Evolutionary conservation across 2,797 vertebrate genomes (phyloP).

Genomic region (Nasua narica): DNA sequence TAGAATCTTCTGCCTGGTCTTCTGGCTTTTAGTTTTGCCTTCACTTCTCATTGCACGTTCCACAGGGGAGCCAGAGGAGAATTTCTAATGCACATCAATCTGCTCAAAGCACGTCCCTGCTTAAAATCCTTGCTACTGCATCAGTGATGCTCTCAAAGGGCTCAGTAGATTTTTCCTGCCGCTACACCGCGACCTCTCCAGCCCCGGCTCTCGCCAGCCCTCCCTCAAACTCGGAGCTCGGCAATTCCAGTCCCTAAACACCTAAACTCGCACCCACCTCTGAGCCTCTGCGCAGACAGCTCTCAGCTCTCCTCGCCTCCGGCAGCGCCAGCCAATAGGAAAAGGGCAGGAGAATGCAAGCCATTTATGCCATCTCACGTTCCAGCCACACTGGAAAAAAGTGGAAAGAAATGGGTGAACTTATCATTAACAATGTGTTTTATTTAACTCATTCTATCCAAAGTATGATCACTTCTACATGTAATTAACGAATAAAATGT

Average conservation of each 20-base stretch:
- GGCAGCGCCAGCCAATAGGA: background rate
- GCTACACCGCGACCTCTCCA: background rate
- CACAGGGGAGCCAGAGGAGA: background rate
- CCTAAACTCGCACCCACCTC: background rate
- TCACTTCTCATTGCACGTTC: background rate
- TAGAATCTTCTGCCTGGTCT: background rate
- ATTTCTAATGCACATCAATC: background rate
- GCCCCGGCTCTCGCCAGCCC: background rate
- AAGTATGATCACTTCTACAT: background rate
- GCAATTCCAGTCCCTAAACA: background rate
- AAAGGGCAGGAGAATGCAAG: background rate
- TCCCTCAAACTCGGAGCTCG: background rate
- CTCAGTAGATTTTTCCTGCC: too few relatives aligned
- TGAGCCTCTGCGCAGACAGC: background rate
- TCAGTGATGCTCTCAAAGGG: too few relatives aligned
- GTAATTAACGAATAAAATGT: background rate
- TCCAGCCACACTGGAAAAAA: background rate
- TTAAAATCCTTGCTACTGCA: background rate
- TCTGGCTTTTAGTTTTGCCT: background rate
- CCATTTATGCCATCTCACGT: too few relatives aligned
- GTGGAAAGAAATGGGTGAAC: background rate
- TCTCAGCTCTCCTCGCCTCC: background rate
- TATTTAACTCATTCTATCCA: background rate
- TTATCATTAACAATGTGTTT: background rate
- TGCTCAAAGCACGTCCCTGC: background rate